Conservation (phyloP, 1,140 invertebrate species). For the Drosophila orena region DNA sequence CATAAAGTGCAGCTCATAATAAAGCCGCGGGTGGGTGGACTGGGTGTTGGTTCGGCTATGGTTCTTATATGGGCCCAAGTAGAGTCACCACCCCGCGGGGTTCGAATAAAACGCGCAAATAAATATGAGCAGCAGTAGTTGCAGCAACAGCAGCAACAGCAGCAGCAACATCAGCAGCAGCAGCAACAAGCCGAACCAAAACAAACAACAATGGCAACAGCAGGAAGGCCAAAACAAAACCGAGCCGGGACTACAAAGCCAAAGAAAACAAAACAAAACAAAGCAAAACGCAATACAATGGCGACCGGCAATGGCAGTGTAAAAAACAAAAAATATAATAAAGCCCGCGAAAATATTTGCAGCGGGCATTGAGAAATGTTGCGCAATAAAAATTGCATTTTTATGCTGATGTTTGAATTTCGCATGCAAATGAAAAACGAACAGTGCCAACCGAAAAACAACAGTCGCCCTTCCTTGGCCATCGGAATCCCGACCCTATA, state of each 20-base stretch:
- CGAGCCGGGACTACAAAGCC: slow-evolving; percentile 6
- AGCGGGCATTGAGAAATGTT: slow-evolving; percentile 82
- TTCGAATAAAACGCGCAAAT: slow-evolving; percentile 67
- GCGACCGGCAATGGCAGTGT: not conserved
- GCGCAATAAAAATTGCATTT: slow-evolving; percentile 83
- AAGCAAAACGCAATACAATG: not conserved
- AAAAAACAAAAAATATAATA: slow-evolving; percentile 63
- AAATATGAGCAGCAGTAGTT: slow-evolving; percentile 57
- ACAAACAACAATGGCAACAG: slow-evolving; percentile 55
- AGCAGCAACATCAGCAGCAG: slow-evolving; percentile 39
- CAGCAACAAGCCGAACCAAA: slow-evolving; percentile 66
- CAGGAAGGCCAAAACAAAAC: slow-evolving; percentile 48
- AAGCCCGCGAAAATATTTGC: slow-evolving; percentile 82
- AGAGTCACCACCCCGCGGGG: slow-evolving; percentile 11
- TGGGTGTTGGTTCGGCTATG: not conserved
- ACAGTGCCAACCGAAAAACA: slow-evolving; percentile 53
- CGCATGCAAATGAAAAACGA: slow-evolving; percentile 81
- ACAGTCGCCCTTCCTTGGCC: slow-evolving; percentile 4
- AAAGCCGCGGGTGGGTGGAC: slow-evolving; percentile 27
- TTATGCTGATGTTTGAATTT: slow-evolving; percentile 84
- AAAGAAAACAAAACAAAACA: not conserved
- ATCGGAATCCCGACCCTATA: too few species aligned
- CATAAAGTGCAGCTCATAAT: slow-evolving; percentile 83
- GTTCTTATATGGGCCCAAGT: too few species aligned
- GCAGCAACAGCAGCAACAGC: slow-evolving; percentile 26